Base-by-base conservation (phyloP, 2,113 vertebrate genomes). In the Takifugu flavidus region DNA sequence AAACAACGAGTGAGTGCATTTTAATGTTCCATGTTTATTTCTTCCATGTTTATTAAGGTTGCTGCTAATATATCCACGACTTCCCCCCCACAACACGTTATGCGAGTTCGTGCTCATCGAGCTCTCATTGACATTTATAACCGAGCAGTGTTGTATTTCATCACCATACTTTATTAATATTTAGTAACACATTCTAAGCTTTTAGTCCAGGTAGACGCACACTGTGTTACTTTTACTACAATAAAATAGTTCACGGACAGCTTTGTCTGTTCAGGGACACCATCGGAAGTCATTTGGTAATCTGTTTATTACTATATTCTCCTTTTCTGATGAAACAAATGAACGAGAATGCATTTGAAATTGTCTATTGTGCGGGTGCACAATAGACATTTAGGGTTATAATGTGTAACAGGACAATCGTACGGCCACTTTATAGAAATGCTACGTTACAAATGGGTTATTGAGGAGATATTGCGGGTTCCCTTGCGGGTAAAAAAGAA, bases 1-100 rank as follows among this genome's bases (percentile, higher is more conserved):
- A 93, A 94, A 95, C 92, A 91, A 94, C 92, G 95, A 98, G 95
- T 98, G 90, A 97, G 95, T 90, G 56, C 13, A 42, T 6, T 53
- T 57, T 11, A 15, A 4, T 15, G 13, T 45, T 28, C 2, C 43
- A 12, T 31, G 26, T 60, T 50, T 14, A 25, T 43, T 12, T n/a
- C 5, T 20, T 14, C 1, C n/a, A 10, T 8, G 34, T 39, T 39
- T 39, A 10, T 10, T 10, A 39, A 39, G 5, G 34, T 39, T 39
- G 34, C 34, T 39, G 34, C 11, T 11, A 39, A 39, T 8, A 39
- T 10, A 39, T 39, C 34, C 34, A 39, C 11, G 34, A 39, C 2
- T 11, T 7, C 31, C 34, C 34, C 34, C 34, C 34, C 34, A 6
- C 34, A 1, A 39, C 7, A 10, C 34, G 7, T 39, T 39, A 39